Base-by-base conservation (phyloP, 53 echinoderm and acorn worm genomes). In the Henricia sp. region DNA sequence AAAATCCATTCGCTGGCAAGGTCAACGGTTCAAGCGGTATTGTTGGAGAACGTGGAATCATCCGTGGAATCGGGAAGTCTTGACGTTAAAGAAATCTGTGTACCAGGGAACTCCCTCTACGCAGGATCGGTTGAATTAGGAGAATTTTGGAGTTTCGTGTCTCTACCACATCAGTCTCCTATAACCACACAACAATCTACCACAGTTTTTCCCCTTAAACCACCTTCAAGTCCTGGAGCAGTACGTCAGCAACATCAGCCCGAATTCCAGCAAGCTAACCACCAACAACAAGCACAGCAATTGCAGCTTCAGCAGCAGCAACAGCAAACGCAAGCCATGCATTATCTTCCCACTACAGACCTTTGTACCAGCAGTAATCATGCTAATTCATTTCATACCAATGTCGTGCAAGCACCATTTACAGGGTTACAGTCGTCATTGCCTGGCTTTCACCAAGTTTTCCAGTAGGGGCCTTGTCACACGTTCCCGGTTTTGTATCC, bases 361-460 rank as follows among this genome's bases (percentile, higher is more conserved):
- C 74, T 90, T 87, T 87, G 91, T 89, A 59, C 54, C 83, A 13
- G 57, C 70, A 24, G 21, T 48, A 59, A 37, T 27, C 30, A 37
- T 67, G 42, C 63, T 19, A 50, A 86, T 50, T 68, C 85, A 52
- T 72, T 78, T 63, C 67, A 64, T 72, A 65, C 77, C 32, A 72
- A 71, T 70, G 67, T 67, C 86, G 84, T 89, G 83, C 96, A 91
- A 70, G 82, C 87, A 37, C 91, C 88, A 67, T 91, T 89, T 83
- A 70, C 85, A 19, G 84, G 87, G 24, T 92, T 88, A 78, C 99
- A 94, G 53, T 80, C 80, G 32, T 88, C 94, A 37, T 70, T 99
- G 75, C 99, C 99, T 19, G 82, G 92, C 50, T 97, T 99, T 62
- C 99, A 99, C 67, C 99, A 99, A 82, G 99, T 94, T 74, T 99